These are phyloP conservation scores for Chironomus tepperi DNA, from an alignment of 1,140 invertebrate species.

Conservation along the genomic window DNA sequence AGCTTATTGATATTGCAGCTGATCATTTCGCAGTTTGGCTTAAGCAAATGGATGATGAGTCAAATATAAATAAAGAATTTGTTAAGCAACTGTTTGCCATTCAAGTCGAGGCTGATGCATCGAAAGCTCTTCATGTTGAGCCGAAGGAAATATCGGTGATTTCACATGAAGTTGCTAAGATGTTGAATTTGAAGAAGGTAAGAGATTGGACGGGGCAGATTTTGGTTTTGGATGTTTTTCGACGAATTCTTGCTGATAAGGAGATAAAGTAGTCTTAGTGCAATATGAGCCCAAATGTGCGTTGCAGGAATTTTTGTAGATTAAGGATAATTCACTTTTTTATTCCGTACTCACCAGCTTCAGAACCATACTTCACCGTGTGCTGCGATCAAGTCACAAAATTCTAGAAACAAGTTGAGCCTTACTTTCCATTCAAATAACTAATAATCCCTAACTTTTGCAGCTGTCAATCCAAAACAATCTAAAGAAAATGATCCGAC, in stretches of 20 bases:
- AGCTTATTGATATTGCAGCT: conserved; percentile 38
- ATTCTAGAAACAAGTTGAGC: no score
- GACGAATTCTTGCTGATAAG: no score
- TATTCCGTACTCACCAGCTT: no score
- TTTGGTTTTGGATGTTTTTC: background rate
- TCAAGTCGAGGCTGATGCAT: conserved; percentile 34
- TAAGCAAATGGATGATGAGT: conserved; percentile 33
- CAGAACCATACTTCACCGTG: no score
- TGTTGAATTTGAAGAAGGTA: conserved; percentile 38
- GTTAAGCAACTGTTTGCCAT: conserved; percentile 37
- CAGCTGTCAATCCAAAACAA: conserved; percentile 38
- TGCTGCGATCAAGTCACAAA: no score
- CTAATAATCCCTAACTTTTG: no score
- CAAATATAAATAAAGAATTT: conserved; percentile 33
- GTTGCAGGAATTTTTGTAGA: no score
- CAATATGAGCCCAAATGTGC: no score
- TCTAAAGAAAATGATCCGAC: conserved; percentile 35
- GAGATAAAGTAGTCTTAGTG: no score
- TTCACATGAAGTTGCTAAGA: conserved; percentile 36
- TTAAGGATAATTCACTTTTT: no score
- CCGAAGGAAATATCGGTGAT: conserved; percentile 38
- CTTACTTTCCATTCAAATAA: no score
- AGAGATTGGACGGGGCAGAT: background rate
- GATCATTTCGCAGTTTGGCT: conserved; percentile 37
- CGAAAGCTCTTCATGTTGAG: conserved; percentile 36